phyloP scores from a whole-genome alignment of 2,888 invertebrate species.

The Frankliniella intonsa region DNA sequence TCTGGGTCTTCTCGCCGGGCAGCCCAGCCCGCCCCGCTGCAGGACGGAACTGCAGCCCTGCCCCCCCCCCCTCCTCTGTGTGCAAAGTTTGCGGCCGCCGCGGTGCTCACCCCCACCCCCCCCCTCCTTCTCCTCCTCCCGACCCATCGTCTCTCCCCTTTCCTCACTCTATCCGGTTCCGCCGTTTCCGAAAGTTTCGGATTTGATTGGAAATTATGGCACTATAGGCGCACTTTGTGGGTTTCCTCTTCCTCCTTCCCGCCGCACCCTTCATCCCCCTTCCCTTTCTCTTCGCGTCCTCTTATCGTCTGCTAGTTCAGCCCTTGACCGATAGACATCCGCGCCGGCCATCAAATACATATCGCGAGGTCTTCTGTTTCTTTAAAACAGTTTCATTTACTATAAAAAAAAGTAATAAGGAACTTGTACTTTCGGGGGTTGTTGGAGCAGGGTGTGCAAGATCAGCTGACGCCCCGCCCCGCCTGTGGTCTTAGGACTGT shows the following conservation, averaged over 20 bases:
- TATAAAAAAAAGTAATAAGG: too few species aligned
- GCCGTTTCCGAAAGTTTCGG: background rate
- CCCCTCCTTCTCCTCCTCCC: background rate
- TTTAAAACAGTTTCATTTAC: too few species aligned
- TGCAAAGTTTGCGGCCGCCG: background rate
- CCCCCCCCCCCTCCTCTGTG: too few species aligned
- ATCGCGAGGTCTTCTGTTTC: too few species aligned
- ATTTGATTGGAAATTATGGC: conserved; percentile 11
- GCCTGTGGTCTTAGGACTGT: background rate
- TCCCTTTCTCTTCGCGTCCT: background rate
- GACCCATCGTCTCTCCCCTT: background rate
- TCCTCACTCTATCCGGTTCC: background rate
- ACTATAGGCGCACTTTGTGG: background rate
- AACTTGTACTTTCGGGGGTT: too few species aligned
- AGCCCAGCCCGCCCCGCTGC: too few species aligned
- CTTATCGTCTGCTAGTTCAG: background rate
- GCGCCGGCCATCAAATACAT: too few species aligned
- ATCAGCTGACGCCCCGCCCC: too few species aligned
- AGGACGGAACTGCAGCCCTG: too few species aligned
- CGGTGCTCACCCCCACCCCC: background rate
- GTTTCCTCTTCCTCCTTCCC: background rate
- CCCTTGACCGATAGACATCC: too few species aligned
- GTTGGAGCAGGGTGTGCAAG: too few species aligned
- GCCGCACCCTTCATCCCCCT: background rate
- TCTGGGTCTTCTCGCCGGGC: too few species aligned